Base-by-base conservation (phyloP, 30 jellyfish, hydroid and myxozoan genomes). In the Turritopsis dohrnii region DNA sequence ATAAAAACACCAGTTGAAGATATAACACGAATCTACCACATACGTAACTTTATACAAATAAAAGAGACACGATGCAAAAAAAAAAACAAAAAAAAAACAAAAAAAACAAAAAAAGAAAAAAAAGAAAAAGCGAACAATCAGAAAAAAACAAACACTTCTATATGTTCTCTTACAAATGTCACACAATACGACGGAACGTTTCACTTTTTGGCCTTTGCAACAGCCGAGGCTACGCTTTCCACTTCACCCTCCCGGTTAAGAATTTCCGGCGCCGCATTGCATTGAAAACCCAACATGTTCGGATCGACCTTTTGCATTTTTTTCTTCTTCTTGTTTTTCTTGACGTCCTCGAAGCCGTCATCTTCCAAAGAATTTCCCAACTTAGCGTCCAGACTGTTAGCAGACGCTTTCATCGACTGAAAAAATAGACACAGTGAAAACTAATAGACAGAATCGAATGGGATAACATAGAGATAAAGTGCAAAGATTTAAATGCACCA, bases 261-360 rank as follows among this genome's bases (percentile, higher is more conserved):
- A 79, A 86, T 71, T 66, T 75, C 96, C 4, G 96, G 95, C 54
- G 84, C 96, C 23, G 99, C 90, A 75, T 94, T 86, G 71, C 99
- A 94, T 86, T 96, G 96, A 88, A 94, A 94, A 21, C 99, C 99
- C 27, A 94, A 91, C 73, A 94, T 74, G 76, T 79, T 84, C 16
- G 99, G 99, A 75, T 89, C 91, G 54, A 94, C 99, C 71, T 89
- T 89, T 87, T 94, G 99, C 99, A 94, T 94, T 53, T 89, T 84
- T 71, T 94, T 94, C 97, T 94, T 94, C 88, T 88, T 94, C 87
- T 86, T 94, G 85, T 81, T 83, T 82, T 84, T 92, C 41, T 66
- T 82, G 1, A 41, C 74, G 21, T 82, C 89, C 24, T 74, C 83
- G 60, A 74, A 74, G 73, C 83, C 83, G 26, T 74, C 83, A 29